Base-by-base conservation (phyloP, 2,888 invertebrate genomes). In the Brachynemurus nebulosus region DNA sequence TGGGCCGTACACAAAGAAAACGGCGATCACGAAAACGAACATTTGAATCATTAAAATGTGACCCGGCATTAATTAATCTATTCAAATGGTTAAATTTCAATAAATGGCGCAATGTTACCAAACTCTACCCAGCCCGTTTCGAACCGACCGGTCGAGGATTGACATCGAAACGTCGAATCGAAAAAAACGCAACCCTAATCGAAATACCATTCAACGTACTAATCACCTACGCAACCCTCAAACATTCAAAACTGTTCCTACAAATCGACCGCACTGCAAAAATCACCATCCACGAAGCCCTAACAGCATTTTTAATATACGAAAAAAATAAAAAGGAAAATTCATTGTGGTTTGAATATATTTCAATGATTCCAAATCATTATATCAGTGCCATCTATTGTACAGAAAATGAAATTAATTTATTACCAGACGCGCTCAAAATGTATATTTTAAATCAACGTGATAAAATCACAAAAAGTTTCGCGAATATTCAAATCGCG, bases 131-230 rank as follows among this genome's bases (percentile, higher is more conserved):
- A n/a, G 68, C 71, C 6, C 55, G 68, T 45, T 88, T 84, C 60
- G 50, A 66, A 19, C 57, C 65, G 8, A 86, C 85, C 4, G 88
- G 86, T 7, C 71, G 89, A 45, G 90, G 90, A 17, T 66, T 90
- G 18, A 69, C 75, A 54, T 75, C 83, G 0, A 74, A 70, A 54
- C 67, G 62, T 51, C 62, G 60, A 34, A 67, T 84, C 25, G 53
- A 56, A 7, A 55, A 67, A 18, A 75, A 76, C 40, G 76, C 80
- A 53, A 66, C 70, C 50, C 60, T 81, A 9, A 71, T 81, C 46
- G 70, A 68, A 51, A 57, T 81, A 45, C 80, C 80, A 2, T 57
- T 72, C 19, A 64, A 71, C 52, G 59, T 72, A 46, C 69, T 80
- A 41, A 71, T 80, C 39, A 76, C 70, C 50, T 66, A 73, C 18